Percentiles rank a stretch among this genome's conserved stretches.
Evolutionary conservation across 1,140 invertebrate genomes (phyloP).

Genomic region (Cryptotermes secundus): DNA sequence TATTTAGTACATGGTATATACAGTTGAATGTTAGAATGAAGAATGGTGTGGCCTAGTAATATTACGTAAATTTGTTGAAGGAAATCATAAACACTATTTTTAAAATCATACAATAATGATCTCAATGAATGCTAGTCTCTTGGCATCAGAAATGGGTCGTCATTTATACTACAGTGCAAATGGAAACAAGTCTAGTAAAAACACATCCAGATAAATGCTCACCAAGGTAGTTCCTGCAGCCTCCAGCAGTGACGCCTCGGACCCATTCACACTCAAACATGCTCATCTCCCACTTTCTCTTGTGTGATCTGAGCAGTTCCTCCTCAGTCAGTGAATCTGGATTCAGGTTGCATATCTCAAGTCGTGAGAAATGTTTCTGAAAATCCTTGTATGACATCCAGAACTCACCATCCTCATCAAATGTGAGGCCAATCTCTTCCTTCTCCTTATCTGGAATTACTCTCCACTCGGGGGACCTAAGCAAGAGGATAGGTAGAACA

Average conservation of each 20-base stretch:
- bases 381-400: constrained; percentile 94
- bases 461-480: constrained; percentile 87
- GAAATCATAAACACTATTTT: too few species aligned
- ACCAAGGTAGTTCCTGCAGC: constrained; percentile 93
- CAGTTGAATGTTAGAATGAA: too few species aligned
- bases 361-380: constrained; percentile 66
- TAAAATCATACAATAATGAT: too few species aligned
- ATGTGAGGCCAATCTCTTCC: constrained; percentile 83
- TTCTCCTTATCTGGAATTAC: constrained; percentile 89
- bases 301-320: constrained; percentile 63
- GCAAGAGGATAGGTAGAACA: constrained; percentile 26
- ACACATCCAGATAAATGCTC: constrained; percentile 38
- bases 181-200: neutral
- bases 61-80: too few species aligned
- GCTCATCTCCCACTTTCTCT: constrained; percentile 91
- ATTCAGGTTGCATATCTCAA: constrained; percentile 96
- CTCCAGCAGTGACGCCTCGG: constrained; percentile 86
- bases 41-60: too few species aligned
- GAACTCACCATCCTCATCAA: constrained; percentile 97
- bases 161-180: neutral
- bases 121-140: too few species aligned
- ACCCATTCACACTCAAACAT: constrained; percentile 95
- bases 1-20: too few species aligned
- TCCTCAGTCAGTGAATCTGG: constrained; percentile 87
- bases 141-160: too few species aligned